A percentile compares a stretch with the other conserved stretches of the same genome.
Evolutionary conservation across 2,113 vertebrate genomes (phyloP).

Genomic region (Sorex araneus): DNA sequence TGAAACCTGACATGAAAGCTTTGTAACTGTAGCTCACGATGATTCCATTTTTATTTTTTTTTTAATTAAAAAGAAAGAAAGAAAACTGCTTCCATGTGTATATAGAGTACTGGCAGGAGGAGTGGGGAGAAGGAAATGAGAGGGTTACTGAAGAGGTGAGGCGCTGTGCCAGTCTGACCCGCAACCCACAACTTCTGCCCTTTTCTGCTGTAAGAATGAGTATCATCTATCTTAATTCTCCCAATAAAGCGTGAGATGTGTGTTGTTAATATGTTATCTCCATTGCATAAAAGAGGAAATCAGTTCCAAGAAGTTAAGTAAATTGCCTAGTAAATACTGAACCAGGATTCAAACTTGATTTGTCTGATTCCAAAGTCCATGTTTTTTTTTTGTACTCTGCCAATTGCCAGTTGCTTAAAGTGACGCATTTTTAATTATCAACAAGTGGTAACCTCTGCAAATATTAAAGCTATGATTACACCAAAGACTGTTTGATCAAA

Average conservation of each 20-base stretch:
- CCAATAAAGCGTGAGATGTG: neutral
- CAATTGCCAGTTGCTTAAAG: neutral
- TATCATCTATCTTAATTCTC: neutral
- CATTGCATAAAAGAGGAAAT: neutral
- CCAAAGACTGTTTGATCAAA: constrained; percentile 28
- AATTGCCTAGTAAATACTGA: constrained; percentile 38
- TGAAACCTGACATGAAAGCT: too few species aligned
- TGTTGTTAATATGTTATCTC: neutral
- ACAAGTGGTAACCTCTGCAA: constrained; percentile 12
- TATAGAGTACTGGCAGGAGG: neutral
- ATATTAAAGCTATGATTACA: neutral
- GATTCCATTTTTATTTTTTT: too few species aligned
- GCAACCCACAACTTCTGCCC: neutral
- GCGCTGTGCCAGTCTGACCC: too few species aligned
- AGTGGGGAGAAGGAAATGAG: neutral
- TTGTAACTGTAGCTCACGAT: too few species aligned
- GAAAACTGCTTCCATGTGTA: neutral
- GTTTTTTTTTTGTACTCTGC: neutral
- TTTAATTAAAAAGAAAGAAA: too few species aligned
- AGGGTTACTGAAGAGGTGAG: neutral
- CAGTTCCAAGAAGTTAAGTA: neutral
- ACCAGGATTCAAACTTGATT: constrained; percentile 25
- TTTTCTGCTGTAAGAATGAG: constrained; percentile 27
- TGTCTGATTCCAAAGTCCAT: neutral
- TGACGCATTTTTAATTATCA: constrained; percentile 11